Conservation (phyloP, 2,797 vertebrate genomes). For the Parambassis ranga region DNA sequence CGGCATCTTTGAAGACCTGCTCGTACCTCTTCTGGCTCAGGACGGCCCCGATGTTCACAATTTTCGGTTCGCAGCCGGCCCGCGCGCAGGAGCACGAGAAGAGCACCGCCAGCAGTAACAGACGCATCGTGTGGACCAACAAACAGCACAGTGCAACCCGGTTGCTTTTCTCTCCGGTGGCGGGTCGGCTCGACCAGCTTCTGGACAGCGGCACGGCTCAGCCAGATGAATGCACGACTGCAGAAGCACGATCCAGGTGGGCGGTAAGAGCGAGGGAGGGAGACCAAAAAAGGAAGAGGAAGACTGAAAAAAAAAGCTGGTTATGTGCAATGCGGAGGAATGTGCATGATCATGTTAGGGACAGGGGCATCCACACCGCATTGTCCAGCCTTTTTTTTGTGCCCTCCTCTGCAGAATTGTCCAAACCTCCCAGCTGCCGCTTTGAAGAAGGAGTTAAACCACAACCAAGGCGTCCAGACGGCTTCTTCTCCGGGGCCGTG, state of each 20-base stretch:
- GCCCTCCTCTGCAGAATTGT: slow-evolving; percentile 19
- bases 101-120: slow-evolving; percentile 87
- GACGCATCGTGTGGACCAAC: slow-evolving; percentile 81
- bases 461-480: slow-evolving; percentile 5
- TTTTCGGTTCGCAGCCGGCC: slow-evolving; percentile 92
- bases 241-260: slow-evolving; percentile 58
- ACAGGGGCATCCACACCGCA: slow-evolving; percentile 32
- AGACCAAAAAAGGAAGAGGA: background rate
- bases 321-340: slow-evolving; percentile 79
- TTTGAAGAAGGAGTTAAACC: background rate
- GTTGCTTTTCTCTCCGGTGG: slow-evolving; percentile 58
- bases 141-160: slow-evolving; percentile 59
- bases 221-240: slow-evolving; percentile 32
- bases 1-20: slow-evolving; percentile 94
- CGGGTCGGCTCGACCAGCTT: slow-evolving; percentile 65
- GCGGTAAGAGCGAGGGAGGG: slow-evolving; percentile 34
- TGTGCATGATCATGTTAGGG: slow-evolving; percentile 59
- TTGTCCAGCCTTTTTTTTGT: slow-evolving; percentile 13
- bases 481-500: slow-evolving; percentile 1
- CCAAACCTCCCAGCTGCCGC: background rate
- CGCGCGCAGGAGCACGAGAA: slow-evolving; percentile 89
- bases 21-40: slow-evolving; percentile 97
- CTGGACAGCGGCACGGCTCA: slow-evolving; percentile 58
- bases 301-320: slow-evolving; percentile 6
- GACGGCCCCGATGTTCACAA: slow-evolving; percentile 95